Percentiles rank a stretch among this genome's conserved stretches.
Evolutionary conservation across 2,113 vertebrate species (phyloP).

Genomic region (Microcebus tavaratra): DNA sequence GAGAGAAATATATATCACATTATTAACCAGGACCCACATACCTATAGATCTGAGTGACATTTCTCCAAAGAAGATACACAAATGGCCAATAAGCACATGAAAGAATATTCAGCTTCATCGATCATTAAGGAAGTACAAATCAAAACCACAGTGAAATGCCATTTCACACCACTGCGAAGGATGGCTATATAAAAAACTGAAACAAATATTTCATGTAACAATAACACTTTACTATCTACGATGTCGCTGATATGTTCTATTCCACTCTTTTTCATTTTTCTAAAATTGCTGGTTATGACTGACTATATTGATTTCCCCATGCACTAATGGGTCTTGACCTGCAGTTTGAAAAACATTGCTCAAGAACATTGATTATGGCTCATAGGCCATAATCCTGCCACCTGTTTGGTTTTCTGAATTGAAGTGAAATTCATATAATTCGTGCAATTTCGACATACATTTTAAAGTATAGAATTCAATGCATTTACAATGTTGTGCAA

Average conservation of each 20-base stretch:
- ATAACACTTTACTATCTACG: background rate
- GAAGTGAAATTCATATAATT: background rate
- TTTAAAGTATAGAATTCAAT: background rate
- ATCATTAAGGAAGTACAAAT: too few species aligned
- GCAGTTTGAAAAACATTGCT: background rate
- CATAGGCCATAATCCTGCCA: background rate
- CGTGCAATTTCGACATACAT: background rate
- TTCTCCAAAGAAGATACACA: too few species aligned
- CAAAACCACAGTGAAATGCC: too few species aligned
- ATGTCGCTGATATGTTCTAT: background rate
- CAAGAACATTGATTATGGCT: background rate
- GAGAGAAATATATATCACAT: background rate
- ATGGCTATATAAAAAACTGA: background rate
- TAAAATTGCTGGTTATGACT: conserved; percentile 27
- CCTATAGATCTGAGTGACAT: background rate
- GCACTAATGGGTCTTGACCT: background rate
- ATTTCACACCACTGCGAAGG: too few species aligned
- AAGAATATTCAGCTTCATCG: too few species aligned
- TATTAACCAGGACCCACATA: background rate
- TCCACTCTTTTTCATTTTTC: background rate
- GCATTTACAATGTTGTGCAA: background rate
- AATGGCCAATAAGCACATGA: too few species aligned
- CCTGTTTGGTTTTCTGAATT: background rate
- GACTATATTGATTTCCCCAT: background rate
- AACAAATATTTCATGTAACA: background rate